phyloP scores from a whole-genome alignment of 2,797 vertebrate genomes.

The Capromys pilorides region DNA sequence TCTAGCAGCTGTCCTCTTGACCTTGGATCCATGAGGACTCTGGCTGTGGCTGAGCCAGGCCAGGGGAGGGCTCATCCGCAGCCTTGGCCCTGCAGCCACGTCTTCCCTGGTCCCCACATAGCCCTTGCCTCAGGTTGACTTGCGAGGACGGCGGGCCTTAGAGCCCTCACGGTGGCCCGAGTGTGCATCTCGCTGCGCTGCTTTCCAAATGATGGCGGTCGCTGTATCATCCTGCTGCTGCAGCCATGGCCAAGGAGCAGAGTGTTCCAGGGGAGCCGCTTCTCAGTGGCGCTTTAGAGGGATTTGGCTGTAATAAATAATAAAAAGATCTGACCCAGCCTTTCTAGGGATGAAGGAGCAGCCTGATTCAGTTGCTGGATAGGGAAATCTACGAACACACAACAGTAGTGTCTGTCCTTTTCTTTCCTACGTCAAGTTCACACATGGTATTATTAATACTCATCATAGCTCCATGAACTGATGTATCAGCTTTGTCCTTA shows the following conservation, averaged over 20 bases:
- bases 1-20: not conserved
- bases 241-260: not conserved
- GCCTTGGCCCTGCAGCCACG: not conserved
- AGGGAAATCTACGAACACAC: not conserved
- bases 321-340: not conserved
- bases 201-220: not conserved
- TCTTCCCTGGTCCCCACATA: not conserved
- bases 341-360: constrained; percentile 31
- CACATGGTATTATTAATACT: not conserved
- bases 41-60: not conserved
- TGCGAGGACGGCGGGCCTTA: not conserved
- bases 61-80: too few species aligned
- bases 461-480: not conserved
- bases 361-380: not conserved
- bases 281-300: not conserved
- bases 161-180: not conserved
- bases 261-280: not conserved
- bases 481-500: not conserved
- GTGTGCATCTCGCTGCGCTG: not conserved
- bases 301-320: not conserved
- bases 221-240: not conserved
- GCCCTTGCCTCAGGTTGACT: not conserved
- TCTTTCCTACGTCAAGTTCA: not conserved
- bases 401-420: not conserved
- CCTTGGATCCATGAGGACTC: not conserved